phyloP scores from a whole-genome alignment of 53 echinoderm and acorn worm species.

The Holothuria scabra region DNA sequence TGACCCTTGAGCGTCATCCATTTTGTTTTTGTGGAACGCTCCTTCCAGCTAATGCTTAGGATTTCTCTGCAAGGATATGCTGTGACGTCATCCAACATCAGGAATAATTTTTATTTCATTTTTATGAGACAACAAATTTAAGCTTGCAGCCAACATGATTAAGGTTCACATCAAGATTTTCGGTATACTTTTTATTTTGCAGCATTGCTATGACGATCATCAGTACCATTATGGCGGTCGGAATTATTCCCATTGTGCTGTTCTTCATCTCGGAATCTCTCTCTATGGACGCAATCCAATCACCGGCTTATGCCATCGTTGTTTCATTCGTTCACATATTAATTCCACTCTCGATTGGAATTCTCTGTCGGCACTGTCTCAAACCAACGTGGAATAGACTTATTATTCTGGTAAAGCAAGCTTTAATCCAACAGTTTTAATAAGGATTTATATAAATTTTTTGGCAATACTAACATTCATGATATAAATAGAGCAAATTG shows the following conservation, averaged over 20 bases:
- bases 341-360: slow-evolving; percentile 59
- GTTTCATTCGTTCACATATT: slow-evolving; percentile 53
- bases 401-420: slow-evolving; percentile 57
- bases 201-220: slow-evolving; percentile 69
- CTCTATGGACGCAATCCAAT: slow-evolving; percentile 42
- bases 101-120: too few relatives aligned
- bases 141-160: too few relatives aligned
- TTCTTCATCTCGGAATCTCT: slow-evolving; percentile 57
- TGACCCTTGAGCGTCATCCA: too few relatives aligned
- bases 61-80: too few relatives aligned
- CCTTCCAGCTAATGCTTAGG: too few relatives aligned
- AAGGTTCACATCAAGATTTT: background rate
- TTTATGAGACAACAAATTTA: too few relatives aligned
- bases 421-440: too few relatives aligned
- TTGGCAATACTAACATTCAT: too few relatives aligned
- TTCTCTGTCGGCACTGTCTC: slow-evolving; percentile 50
- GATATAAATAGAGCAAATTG: too few relatives aligned
- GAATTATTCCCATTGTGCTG: slow-evolving; percentile 66
- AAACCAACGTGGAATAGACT: slow-evolving; percentile 49
- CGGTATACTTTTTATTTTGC: background rate
- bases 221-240: slow-evolving; percentile 70
- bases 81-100: too few relatives aligned
- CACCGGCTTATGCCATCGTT: slow-evolving; percentile 60
- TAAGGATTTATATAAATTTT: too few relatives aligned
- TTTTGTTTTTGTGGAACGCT: too few relatives aligned